These are phyloP conservation scores for Empis stercorea DNA, from an alignment of 2,888 invertebrate genomes.

Conservation along the genomic window DNA sequence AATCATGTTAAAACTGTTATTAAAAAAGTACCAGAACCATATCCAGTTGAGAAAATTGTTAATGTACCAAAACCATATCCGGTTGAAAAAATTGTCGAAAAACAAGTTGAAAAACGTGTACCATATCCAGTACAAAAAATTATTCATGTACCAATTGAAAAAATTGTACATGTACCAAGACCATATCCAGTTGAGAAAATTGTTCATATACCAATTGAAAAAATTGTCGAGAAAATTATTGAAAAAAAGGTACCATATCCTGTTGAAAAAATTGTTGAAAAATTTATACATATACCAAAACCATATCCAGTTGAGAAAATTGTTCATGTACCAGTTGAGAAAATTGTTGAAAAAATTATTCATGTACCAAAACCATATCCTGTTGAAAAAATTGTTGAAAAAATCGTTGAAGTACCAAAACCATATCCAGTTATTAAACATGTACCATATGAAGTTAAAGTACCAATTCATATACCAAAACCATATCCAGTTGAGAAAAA, in stretches of 20 bases:
- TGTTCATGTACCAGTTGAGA: constrained; percentile 38
- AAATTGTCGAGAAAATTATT: constrained; percentile 24
- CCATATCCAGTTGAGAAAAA: constrained; percentile 34
- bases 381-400: constrained; percentile 14
- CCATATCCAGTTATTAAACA: constrained; percentile 34
- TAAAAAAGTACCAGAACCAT: constrained; percentile 41
- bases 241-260: constrained; percentile 36
- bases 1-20: constrained; percentile 48
- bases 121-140: constrained; percentile 26
- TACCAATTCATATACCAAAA: constrained; percentile 41
- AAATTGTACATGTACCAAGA: constrained; percentile 34
- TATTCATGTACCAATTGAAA: constrained; percentile 35
- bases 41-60: constrained; percentile 43
- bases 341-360: constrained; percentile 30
- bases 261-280: constrained; percentile 33
- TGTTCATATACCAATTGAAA: constrained; percentile 37
- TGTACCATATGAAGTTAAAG: constrained; percentile 28
- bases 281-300: constrained; percentile 41
- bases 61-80: constrained; percentile 44
- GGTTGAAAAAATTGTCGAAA: constrained; percentile 36
- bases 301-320: constrained; percentile 25
- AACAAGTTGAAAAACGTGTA: constrained; percentile 16
- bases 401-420: constrained; percentile 20
- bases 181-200: constrained; percentile 36
- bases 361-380: constrained; percentile 38